Conservation (phyloP, 2,797 vertebrate genomes). For the Lepus townsendii region DNA sequence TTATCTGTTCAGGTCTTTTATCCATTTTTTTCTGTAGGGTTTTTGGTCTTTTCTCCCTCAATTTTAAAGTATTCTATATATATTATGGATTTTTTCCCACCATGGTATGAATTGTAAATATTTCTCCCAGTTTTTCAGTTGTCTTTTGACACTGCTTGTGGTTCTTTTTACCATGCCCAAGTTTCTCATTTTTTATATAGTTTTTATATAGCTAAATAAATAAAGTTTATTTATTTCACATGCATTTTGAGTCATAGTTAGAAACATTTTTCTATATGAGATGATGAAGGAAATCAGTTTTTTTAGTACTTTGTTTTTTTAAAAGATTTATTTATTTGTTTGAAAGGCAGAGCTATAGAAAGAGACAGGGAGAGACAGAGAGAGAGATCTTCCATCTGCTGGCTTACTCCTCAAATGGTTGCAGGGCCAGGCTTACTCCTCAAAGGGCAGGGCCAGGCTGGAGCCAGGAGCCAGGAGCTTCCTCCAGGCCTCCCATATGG, state of each 20-base stretch:
- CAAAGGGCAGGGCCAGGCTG: too few species aligned
- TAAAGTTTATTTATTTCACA: neutral
- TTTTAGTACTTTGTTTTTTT: neutral
- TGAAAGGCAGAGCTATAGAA: too few species aligned
- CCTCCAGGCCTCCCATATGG: too few species aligned
- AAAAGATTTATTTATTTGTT: too few species aligned
- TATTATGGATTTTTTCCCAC: neutral
- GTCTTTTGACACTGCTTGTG: neutral
- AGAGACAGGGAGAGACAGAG: too few species aligned
- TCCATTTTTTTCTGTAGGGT: neutral
- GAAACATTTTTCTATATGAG: conserved; percentile 13
- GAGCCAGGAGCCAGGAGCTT: too few species aligned
- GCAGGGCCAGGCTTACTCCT: too few species aligned
- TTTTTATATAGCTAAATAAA: neutral
- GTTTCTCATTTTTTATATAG: neutral
- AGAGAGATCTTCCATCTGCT: too few species aligned
- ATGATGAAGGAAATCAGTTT: neutral
- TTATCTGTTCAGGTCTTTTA: conserved; percentile 5
- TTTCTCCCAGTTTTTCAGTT: conserved; percentile 3
- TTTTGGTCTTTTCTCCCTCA: neutral
- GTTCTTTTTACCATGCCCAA: neutral
- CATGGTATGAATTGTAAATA: neutral
- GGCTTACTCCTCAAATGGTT: too few species aligned
- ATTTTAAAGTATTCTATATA: neutral
- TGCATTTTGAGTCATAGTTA: conserved; percentile 19